These are phyloP conservation scores for Miniopterus natalensis DNA, from an alignment of 2,113 vertebrate species.

Conservation along the genomic window DNA sequence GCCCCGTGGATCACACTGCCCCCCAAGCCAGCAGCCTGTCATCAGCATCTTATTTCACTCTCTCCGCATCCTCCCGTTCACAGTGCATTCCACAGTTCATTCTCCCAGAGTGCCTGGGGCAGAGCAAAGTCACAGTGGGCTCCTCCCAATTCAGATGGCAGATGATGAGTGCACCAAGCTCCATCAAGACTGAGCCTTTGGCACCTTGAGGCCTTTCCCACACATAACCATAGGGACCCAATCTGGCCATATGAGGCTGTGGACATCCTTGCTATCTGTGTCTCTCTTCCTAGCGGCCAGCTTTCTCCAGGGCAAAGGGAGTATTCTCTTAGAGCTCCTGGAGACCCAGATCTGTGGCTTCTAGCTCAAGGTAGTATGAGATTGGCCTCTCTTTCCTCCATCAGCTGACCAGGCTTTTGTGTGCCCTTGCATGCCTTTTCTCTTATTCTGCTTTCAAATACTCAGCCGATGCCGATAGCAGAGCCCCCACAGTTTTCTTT, in stretches of 20 bases:
- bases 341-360: neutral
- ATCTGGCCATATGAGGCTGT: neutral
- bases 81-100: neutral
- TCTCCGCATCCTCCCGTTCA: neutral
- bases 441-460: slow-evolving; percentile 41
- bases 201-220: neutral
- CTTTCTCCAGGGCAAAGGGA: neutral
- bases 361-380: neutral
- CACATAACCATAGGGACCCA: neutral
- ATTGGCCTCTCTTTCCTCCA: neutral
- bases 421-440: neutral
- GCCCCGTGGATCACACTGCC: slow-evolving; percentile 62
- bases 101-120: neutral
- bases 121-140: neutral
- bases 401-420: neutral
- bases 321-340: neutral
- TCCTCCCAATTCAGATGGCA: neutral
- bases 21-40: slow-evolving; percentile 73
- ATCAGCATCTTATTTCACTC: slow-evolving; percentile 66
- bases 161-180: neutral
- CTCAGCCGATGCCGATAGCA: neutral
- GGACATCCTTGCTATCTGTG: neutral
- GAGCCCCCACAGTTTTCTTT: neutral
- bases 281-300: neutral
- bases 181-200: neutral